Evolutionary conservation across 2,888 invertebrate species (phyloP).

Genomic region (Lepetodrilus schrolli): DNA sequence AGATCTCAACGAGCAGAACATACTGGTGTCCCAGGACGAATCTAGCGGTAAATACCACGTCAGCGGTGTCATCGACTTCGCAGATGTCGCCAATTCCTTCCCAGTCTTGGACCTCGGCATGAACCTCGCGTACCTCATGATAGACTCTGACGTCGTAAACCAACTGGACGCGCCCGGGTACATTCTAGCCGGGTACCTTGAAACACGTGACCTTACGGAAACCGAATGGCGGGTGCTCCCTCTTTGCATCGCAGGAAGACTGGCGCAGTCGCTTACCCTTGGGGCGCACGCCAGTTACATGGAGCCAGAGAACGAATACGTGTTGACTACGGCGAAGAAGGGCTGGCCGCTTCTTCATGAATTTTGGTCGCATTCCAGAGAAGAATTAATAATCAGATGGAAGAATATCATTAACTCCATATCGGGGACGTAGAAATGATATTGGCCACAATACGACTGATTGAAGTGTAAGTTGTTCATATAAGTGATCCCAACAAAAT

Average conservation of each 20-base stretch:
- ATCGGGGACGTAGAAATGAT: too few species aligned
- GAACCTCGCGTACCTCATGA: constrained; percentile 86
- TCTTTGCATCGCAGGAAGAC: constrained; percentile 84
- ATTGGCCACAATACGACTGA: too few species aligned
- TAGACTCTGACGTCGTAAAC: constrained; percentile 80
- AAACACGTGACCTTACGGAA: constrained; percentile 79
- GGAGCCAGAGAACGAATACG: constrained; percentile 87
- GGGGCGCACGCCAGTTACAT: constrained; percentile 85
- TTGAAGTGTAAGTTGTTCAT: too few species aligned
- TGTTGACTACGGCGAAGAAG: constrained; percentile 79
- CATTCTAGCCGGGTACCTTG: constrained; percentile 86
- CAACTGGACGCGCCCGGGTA: constrained; percentile 74
- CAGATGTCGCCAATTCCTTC: constrained; percentile 84
- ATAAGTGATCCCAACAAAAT: too few species aligned
- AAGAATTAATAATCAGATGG: constrained; percentile 40
- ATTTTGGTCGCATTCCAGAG: constrained; percentile 52
- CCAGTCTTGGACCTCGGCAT: constrained; percentile 88
- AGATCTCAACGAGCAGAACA: constrained; percentile 92
- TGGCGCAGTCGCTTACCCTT: constrained; percentile 87
- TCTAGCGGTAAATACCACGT: constrained; percentile 78
- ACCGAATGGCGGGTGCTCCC: constrained; percentile 82
- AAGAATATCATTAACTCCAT: constrained; percentile 34
- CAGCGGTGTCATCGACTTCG: constrained; percentile 87
- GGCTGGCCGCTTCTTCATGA: constrained; percentile 66
- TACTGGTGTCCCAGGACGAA: constrained; percentile 78